Base-by-base conservation (phyloP, 2,113 vertebrate genomes). In the Nibea albiflora region DNA sequence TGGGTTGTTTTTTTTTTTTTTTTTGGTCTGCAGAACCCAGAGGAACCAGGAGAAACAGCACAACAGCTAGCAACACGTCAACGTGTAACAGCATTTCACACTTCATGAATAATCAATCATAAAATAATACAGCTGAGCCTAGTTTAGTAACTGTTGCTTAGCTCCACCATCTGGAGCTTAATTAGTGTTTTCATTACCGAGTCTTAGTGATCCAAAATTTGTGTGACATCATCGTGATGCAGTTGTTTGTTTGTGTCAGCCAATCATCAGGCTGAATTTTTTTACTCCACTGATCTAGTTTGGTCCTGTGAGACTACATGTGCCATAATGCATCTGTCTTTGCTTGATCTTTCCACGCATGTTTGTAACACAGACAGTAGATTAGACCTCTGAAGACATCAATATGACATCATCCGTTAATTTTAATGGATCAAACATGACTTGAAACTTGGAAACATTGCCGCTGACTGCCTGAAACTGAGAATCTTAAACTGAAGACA, bases 41-140 rank as follows among this genome's bases (percentile, higher is more conserved):
- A 64, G 47, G 57, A 67, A 62, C 77, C 69, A 50, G 7, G 63
- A 74, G n/a, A 57, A 58, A 20, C 58, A 11, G 52, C 28, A 22
- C 14, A 60, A 80, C 67, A 80, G 76, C 56, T 76, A 75, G 79
- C 78, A 72, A 83, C 58, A 63, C 2, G 20, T 72, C 83, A 68
- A 64, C 19, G 3, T 2, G 11, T 28, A 16, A 57, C 69, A 79
- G 49, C 58, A 58, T 54, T 73, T 77, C 73, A 53, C 62, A 24
- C 46, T 14, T n/a, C 11, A 35, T 16, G 26, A 57, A 16, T 22
- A 24, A 57, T 26, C 57, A 8, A 16, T 31, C 7, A 28, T 28
- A 8, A 35, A 35, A 15, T 0, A 31, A 69, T 19, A 15, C 8
- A 53, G 60, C 16, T 52, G 24, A 58, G 46, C 7, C 4, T 11